phyloP scores from a whole-genome alignment of 2,113 vertebrate genomes.

The Argyrosomus japonicus region DNA sequence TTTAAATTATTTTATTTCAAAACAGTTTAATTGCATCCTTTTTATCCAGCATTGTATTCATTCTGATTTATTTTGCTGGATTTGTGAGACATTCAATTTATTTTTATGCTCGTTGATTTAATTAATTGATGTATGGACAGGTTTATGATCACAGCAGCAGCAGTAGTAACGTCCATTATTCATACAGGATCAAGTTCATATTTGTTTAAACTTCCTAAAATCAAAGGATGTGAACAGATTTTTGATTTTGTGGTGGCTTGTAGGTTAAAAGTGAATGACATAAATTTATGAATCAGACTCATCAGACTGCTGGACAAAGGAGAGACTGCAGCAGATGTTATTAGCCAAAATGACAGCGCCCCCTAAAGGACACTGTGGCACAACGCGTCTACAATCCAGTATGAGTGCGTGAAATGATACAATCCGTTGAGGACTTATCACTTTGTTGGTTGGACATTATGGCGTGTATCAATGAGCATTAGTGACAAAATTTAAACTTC shows the following conservation, averaged over 20 bases:
- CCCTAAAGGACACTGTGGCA: slow-evolving; percentile 15
- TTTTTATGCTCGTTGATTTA: not conserved
- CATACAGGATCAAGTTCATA: not conserved
- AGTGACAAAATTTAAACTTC: not conserved
- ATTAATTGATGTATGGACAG: not conserved
- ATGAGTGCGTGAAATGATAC: not conserved
- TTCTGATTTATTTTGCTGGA: not conserved
- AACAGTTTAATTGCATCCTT: not conserved
- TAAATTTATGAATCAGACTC: slow-evolving; percentile 51
- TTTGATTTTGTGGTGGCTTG: not conserved
- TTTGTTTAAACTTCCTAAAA: not conserved
- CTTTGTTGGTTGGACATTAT: not conserved
- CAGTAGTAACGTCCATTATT: too few relatives aligned
- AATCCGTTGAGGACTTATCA: not conserved
- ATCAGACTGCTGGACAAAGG: not conserved
- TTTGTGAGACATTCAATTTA: not conserved
- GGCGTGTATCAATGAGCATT: not conserved
- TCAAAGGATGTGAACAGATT: not conserved
- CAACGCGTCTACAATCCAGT: not conserved
- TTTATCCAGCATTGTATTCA: not conserved
- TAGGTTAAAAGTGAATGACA: slow-evolving; percentile 18
- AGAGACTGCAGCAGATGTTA: not conserved
- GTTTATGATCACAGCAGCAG: not conserved
- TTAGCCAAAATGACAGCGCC: slow-evolving; percentile 23
- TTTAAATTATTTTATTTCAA: not conserved